These are phyloP conservation scores for Origma solitaria DNA, from an alignment of 2,113 vertebrate species.

Conservation along the genomic window DNA sequence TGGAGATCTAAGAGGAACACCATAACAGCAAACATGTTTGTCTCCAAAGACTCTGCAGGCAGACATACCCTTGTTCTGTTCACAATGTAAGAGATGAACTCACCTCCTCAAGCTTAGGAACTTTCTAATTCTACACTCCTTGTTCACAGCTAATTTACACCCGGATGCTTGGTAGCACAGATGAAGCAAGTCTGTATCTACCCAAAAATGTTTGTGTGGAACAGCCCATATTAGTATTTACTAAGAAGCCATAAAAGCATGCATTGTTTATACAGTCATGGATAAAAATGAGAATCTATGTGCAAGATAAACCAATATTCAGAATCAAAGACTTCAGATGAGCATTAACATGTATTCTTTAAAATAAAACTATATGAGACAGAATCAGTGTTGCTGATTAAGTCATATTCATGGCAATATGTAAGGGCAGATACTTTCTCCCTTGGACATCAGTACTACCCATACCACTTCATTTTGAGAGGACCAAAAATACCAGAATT, in stretches of 20 bases:
- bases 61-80: neutral
- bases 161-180: neutral
- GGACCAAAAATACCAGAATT: neutral
- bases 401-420: neutral
- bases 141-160: neutral
- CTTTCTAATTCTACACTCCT: neutral
- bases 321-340: neutral
- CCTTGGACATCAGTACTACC: neutral
- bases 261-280: neutral
- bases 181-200: neutral
- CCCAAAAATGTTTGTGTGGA: neutral
- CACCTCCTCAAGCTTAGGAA: neutral
- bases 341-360: neutral
- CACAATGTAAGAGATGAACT: neutral
- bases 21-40: neutral
- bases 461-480: neutral
- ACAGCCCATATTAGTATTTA: neutral
- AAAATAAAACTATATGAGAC: neutral
- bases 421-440: neutral
- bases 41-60: neutral
- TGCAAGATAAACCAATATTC: neutral
- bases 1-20: neutral
- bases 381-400: neutral
- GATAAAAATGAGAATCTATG: neutral
- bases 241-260: neutral